phyloP scores from a whole-genome alignment of 2,113 vertebrate species.

The Narcine bancroftii region DNA sequence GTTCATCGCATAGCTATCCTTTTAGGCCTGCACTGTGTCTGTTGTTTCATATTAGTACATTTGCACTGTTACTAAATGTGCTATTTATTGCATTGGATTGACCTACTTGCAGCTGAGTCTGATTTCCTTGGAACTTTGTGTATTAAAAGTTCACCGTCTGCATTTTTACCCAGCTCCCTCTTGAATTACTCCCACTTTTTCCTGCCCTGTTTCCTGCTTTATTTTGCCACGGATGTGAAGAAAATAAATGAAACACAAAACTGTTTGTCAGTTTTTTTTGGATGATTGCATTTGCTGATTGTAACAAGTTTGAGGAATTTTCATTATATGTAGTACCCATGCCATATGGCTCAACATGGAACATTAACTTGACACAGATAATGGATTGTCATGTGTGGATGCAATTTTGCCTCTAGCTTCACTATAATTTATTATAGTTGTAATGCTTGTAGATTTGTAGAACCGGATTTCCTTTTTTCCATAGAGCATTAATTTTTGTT shows the following conservation, averaged over 20 bases:
- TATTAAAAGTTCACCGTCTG: constrained; percentile 49
- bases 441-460: constrained; percentile 53
- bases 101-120: constrained; percentile 58
- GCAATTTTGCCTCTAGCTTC: constrained; percentile 72
- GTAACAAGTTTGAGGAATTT: constrained; percentile 80
- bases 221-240: constrained; percentile 71
- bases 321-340: constrained; percentile 71
- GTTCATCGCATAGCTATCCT: neutral
- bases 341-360: constrained; percentile 83
- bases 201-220: constrained; percentile 67
- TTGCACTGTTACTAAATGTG: neutral
- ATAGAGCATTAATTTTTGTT: neutral
- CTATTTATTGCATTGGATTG: constrained; percentile 41
- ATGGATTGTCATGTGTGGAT: constrained; percentile 79
- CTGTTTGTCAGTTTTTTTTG: constrained; percentile 74
- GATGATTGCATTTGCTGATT: constrained; percentile 79
- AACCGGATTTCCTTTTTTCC: constrained; percentile 65
- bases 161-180: constrained; percentile 39
- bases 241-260: constrained; percentile 73
- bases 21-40: neutral
- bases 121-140: constrained; percentile 53
- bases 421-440: constrained; percentile 69
- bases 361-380: constrained; percentile 87
- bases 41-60: neutral
- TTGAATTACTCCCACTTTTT: constrained; percentile 46